Conservation (phyloP, 2,888 invertebrate species). For the Drosophila longiperda region DNA sequence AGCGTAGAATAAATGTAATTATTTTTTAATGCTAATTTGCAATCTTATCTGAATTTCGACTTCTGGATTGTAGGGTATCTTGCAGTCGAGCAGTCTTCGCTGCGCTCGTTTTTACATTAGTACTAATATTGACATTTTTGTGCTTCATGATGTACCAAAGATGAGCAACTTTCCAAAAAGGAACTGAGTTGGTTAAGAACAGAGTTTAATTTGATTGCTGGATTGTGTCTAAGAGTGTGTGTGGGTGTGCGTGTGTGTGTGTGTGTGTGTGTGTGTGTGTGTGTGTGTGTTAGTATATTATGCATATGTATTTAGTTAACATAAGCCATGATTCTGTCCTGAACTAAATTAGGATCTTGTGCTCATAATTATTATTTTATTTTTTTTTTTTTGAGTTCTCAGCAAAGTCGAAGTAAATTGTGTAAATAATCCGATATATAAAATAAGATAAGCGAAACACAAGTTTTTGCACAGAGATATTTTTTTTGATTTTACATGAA, state of each 20-base stretch:
- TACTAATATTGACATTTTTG: slow-evolving; percentile 20
- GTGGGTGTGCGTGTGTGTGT: neutral
- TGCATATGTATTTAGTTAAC: slow-evolving; percentile 23
- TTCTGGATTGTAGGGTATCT: neutral
- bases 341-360: neutral
- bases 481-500: neutral
- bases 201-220: slow-evolving; percentile 30
- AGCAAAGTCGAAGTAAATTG: neutral
- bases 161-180: slow-evolving; percentile 14
- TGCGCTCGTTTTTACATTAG: neutral
- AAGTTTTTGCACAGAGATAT: too few relatives aligned
- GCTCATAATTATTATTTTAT: slow-evolving; percentile 21
- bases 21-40: neutral
- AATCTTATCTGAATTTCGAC: neutral
- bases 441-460: neutral
- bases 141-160: slow-evolving; percentile 15
- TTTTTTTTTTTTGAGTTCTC: neutral
- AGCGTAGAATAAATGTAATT: neutral
- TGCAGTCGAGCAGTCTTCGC: neutral
- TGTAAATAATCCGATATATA: neutral
- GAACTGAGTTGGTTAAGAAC: slow-evolving; percentile 25
- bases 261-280: neutral
- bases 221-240: neutral
- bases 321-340: slow-evolving; percentile 8
- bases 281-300: neutral